Evolutionary conservation across 1,140 invertebrate species (phyloP), one percentile per base, ranked within the genome.

Genomic region (Eriosoma lanigerum): DNA sequence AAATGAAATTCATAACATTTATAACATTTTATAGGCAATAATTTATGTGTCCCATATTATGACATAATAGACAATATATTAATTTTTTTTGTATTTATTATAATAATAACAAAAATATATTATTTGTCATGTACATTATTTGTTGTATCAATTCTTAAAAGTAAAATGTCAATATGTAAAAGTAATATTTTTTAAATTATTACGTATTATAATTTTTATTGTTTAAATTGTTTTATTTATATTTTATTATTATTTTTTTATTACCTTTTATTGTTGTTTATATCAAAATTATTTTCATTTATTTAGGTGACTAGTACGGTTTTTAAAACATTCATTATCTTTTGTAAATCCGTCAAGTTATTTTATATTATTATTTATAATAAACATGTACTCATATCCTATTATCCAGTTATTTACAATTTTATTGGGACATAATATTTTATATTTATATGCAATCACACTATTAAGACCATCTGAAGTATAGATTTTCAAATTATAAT

Each of bases 311-410:
- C 24, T 1, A 19, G 13, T 54, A 24, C 24, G 24, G 10, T 50
- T 72, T 72, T 72, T 8, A 19, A 38, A 52, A 50, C 15, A 9
- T 19, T 12, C 15, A 3, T 29, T 24, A 29, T 12, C 15, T 29
- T 72, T 52, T 52, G 26, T 72, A 52, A 72, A 66, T 66, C 38
- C 38, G 6, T 46, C 6, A 21, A 58, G 54, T 58, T 58, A 58
- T 26, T 58, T 58, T 58, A 58, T 58, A 58, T 26, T 68, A 68
- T 48, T 68, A 46, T 48, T 24, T 48, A n/a, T 68, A 68, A 68
- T 68, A 68, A 68, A 68, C 38, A 3, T 68, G 38, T 68, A 68
- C 21, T 68, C 64, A 68, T 68, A 8, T n/a, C n/a, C n/a, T n/a
- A n/a, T n/a, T 38, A 68, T 68, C 21, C 13, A 68, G 6, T 48